Base-by-base conservation (phyloP, 2,113 vertebrate genomes). In the Oncorhynchus kisutch region DNA sequence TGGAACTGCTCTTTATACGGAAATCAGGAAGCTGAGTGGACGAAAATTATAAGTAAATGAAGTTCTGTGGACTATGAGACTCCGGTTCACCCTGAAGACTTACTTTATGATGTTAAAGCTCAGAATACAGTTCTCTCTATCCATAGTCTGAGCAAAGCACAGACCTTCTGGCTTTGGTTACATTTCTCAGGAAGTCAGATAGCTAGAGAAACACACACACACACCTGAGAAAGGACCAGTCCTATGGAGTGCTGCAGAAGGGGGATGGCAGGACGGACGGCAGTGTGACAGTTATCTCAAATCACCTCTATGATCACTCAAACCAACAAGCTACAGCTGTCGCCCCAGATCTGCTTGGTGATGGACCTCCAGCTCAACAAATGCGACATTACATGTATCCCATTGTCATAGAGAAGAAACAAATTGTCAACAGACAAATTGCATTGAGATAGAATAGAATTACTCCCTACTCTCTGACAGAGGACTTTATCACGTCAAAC, bases 401-500 rank as follows among this genome's bases (percentile, higher is more conserved):
- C 69, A 60, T 31, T 78, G 70, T 79, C 79, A 65, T 69, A 54
- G 65, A 78, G 71, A 72, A 49, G 24, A 82, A 48, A 25, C 60
- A 64, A 67, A 71, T 34, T 82, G 82, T 39, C 81, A 82, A 72
- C 72, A 67, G 68, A 70, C 70, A 76, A 75, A 62, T 22, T 62
- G 6, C n/a, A 22, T 62, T 62, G 5, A 62, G n/a, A 18, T 18
- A 54, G 51, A 54, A 54, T 54, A 54, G 16, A 54, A 18, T 54
- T 54, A 62, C 59, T 45, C 9, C 39, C 9, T 45, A 45, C 39
- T 62, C 59, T 8, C 59, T 7, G 59, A 62, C 59, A 62, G 59
- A 62, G n/a, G 59, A 62, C 80, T 83, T 84, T 66, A 78, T 72
- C 72, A 73, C 77, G 70, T 79, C 73, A 85, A 85, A 79, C 80